Conservation (phyloP, 2,888 invertebrate genomes). For the Creontiades dilutus region DNA sequence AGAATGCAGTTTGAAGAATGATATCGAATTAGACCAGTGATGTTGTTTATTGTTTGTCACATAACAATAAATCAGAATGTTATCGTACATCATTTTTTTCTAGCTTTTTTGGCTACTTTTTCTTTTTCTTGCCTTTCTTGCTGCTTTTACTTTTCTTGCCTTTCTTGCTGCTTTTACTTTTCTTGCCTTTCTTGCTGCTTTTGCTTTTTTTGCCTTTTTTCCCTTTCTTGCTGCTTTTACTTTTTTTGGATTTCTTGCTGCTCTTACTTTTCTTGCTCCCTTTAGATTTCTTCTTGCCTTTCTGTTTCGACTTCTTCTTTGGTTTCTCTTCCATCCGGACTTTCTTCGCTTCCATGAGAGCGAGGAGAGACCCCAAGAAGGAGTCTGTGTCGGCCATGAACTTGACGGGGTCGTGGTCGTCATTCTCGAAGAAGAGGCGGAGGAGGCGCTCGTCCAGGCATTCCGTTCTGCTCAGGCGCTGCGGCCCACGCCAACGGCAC, state of each 20-base stretch:
- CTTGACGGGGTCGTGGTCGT: conserved; percentile 41
- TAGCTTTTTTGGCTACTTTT: neutral
- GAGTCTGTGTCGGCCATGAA: conserved; percentile 60
- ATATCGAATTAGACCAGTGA: too few species aligned
- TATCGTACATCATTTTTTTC: neutral
- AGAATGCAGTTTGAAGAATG: too few species aligned
- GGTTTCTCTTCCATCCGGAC: neutral
- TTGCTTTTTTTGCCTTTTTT: conserved; percentile 31
- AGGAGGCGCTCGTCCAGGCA: conserved; percentile 56
- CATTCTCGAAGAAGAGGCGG: conserved; percentile 55
- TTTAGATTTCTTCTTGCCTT: neutral
- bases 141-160: neutral
- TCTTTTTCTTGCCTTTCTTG: neutral
- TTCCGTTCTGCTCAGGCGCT: conserved; percentile 57
- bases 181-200: conserved; percentile 18
- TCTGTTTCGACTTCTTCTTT: neutral
- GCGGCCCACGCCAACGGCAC: conserved; percentile 48
- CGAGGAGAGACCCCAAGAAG: conserved; percentile 53
- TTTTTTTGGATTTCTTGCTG: neutral
- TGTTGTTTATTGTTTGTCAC: too few species aligned
- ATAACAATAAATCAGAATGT: too few species aligned
- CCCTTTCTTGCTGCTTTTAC: neutral
- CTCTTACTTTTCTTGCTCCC: conserved; percentile 23
- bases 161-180: conserved; percentile 29
- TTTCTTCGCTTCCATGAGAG: neutral